Evolutionary conservation across 2,797 vertebrate species (phyloP), one percentile per base, ranked within the genome.

Genomic region (Cynodonichthys magdalenae): DNA sequence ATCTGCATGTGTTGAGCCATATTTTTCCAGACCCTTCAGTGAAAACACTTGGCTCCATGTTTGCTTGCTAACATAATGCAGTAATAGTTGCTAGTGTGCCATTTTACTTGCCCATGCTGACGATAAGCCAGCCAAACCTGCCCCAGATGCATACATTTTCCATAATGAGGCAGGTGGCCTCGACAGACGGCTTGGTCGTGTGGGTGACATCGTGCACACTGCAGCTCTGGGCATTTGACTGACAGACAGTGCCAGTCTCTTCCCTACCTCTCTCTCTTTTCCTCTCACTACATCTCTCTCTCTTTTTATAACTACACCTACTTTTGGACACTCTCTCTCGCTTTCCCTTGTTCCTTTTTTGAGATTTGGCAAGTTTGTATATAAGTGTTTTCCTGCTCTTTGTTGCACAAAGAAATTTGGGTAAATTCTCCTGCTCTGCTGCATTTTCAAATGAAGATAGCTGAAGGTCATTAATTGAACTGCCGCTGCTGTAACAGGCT

Each of bases 381-480:
- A 45, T 54, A 12, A 63, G 42, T 44, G 63, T 62, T 80, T 57
- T 71, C 58, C 44, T 47, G 27, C 29, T 73, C 82, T 77, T 79
- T 77, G 82, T 71, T 74, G 83, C 69, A 79, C 82, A 79, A 19
- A 53, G 66, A 80, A 74, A 69, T 72, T 83, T 70, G 55, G 2
- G 73, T 83, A 88, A 89, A 90, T 80, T 87, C 83, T 82, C 80
- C 67, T 46, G 75, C 77, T 90, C 81, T 36, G 20, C 31, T 4
- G 79, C 81, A 77, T 91, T 90, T 90, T 90, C 73, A 77, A 78
- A 92, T 91, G 79, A 90, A 93, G 88, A 93, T 91, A 86, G 90
- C 88, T 90, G 83, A 91, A 90, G 92, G 90, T 92, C 86, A 89
- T 92, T 93, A 92, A 93, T 89, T 92, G 87, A 89, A 89, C 77